Evolutionary conservation across 2,888 invertebrate species (phyloP).

Genomic region (Mesorhabditis spiculigera): DNA sequence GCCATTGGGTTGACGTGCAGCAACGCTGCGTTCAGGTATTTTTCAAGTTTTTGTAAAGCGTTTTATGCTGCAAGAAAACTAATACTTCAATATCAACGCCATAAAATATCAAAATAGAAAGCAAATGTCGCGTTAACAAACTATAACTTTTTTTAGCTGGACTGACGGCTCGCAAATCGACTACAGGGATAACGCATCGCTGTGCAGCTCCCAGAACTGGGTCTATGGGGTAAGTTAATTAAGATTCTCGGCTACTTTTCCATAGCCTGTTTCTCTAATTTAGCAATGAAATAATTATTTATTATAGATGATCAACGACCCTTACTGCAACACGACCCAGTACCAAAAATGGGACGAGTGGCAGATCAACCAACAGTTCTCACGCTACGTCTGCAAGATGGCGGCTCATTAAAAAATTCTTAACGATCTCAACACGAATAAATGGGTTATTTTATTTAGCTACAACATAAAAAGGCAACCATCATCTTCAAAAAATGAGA

Average conservation of each 20-base stretch:
- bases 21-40: background rate
- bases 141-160: background rate
- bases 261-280: background rate
- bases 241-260: background rate
- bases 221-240: constrained; percentile 1
- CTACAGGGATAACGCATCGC: constrained; percentile 1
- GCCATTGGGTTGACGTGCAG: background rate
- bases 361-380: background rate
- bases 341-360: constrained; percentile 2
- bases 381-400: constrained; percentile 1
- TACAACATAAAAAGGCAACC: no score
- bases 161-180: background rate
- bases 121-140: background rate
- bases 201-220: background rate
- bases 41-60: no score
- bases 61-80: background rate
- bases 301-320: background rate
- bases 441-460: no score
- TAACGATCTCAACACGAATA: no score
- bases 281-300: background rate
- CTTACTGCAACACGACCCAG: background rate
- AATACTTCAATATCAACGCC: background rate
- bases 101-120: background rate
- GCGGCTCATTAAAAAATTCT: constrained; percentile 1
- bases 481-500: no score